Base-by-base conservation (phyloP, 2,797 vertebrate species). In the Sebastes cheni region DNA sequence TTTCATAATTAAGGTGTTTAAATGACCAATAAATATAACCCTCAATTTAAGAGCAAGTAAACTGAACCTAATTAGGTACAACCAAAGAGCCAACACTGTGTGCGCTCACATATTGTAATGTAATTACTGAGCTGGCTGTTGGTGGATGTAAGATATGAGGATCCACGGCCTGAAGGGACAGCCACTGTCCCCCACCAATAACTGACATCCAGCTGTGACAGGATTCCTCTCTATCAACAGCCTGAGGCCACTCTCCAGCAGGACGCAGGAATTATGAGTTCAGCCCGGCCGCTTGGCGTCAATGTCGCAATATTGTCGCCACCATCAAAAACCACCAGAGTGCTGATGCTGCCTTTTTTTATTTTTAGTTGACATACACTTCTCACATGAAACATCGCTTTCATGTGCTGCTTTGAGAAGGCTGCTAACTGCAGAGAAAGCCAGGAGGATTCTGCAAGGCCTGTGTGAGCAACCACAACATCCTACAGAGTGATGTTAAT, bases 221-320 rank as follows among this genome's bases (percentile, higher is more conserved):
- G 66, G 62, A 72, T 62, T 58, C 54, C 70, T 75, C 61, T 74
- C 64, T 52, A 76, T 73, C 75, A 79, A 73, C 76, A 86, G 83
- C 88, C 88, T 3, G 36, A 79, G 83, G 86, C 83, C 27, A 39
- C n/a, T 54, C 64, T 76, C 55, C 77, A 84, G 71, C 50, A 77
- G 73, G 71, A 79, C 1, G 18, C 27, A 11, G 46, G 68, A 70
- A 36, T 77, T 67, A 79, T n/a, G 36, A 52, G 66, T 67, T 73
- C 36, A 36, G 18, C 46, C 55, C 3, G 29, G 78, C 62, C 56
- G 22, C 74, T 71, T 22, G 25, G 74, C 4, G 6, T 73, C 29
- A 36, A 55, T 58, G 32, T 67, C 56, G 8, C n/a, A 42, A 60
- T 68, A 65, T 34, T 67, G 65, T 54, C 4, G 2, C 60, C 23